A percentile compares a stretch with the other conserved stretches of the same genome.
phyloP scores from a whole-genome alignment of 2,113 vertebrate genomes.

The Oryzias curvinotus region DNA sequence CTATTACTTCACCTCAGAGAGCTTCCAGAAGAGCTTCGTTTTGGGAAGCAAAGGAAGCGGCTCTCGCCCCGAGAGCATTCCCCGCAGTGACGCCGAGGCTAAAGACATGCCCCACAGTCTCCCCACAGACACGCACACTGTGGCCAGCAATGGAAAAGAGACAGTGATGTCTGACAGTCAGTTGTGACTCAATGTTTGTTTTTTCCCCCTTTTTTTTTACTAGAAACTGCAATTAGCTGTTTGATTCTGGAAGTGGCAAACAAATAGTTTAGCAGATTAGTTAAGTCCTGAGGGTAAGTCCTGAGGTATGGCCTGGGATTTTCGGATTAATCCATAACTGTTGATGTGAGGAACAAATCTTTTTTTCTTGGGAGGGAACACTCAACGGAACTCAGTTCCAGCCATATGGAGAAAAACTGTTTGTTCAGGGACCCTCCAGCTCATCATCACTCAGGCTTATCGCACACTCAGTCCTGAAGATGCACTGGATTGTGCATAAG shows the following conservation, averaged over 20 bases:
- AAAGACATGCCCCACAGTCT: constrained; percentile 59
- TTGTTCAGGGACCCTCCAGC: constrained; percentile 24
- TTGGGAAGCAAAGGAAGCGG: constrained; percentile 78
- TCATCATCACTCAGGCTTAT: constrained; percentile 41
- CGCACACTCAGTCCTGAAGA: constrained; percentile 32
- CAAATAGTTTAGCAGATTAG: constrained; percentile 73
- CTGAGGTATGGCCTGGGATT: constrained; percentile 66
- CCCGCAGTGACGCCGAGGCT: constrained; percentile 82
- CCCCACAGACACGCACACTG: constrained; percentile 69
- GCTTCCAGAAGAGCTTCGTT: constrained; percentile 95
- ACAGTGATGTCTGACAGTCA: constrained; percentile 68
- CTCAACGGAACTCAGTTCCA: constrained; percentile 33
- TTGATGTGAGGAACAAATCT: constrained; percentile 56
- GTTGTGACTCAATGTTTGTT: constrained; percentile 46
- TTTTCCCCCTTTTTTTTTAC: not conserved
- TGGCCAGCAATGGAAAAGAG: constrained; percentile 85
- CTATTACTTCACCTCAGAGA: constrained; percentile 97
- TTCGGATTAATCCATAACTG: constrained; percentile 62
- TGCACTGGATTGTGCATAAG: constrained; percentile 44
- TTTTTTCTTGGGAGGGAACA: constrained; percentile 47
- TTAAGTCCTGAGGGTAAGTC: constrained; percentile 63
- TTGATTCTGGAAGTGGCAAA: constrained; percentile 60
- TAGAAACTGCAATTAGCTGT: constrained; percentile 48
- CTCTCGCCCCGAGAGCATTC: constrained; percentile 83
- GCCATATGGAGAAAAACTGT: constrained; percentile 17